Base-by-base conservation (phyloP, 2,888 invertebrate genomes). In the Autographa gamma region DNA sequence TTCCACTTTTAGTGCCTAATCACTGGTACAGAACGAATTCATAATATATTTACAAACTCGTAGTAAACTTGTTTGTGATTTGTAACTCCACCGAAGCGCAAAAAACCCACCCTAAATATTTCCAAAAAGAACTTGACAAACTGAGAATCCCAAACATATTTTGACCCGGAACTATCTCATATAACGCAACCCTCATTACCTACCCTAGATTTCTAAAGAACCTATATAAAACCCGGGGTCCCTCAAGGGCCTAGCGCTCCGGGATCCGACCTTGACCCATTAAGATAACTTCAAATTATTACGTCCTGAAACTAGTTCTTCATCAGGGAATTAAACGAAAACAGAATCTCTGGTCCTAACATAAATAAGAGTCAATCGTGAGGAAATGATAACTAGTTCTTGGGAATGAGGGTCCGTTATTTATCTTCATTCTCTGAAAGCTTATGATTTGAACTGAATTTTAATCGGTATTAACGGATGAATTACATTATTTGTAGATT, bases 241-340 rank as follows among this genome's bases (percentile, higher is more conserved):
- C 61, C 68, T 60, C 58, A 32, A 66, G 72, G 72, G 61, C 34
- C 41, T 41, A 48, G 16, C 62, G 59, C 48, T 18, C 13, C 54
- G 32, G 41, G 66, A 56, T 48, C 43, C 34, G 63, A 61, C 66
- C 79, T 76, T 74, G 73, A 41, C 60, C 66, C 19, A 13, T 66
- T 66, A n/a, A 60, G 66, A 73, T 76, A 73, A 71, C 41, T 71
- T 64, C 13, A 76, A 71, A 73, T 79, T 54, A 79, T 79, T 60
- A 60, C 60, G 16, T 6, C n/a, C 31, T 58, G 14, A 63, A 56
- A 60, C 63, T 71, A 66, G 59, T 67, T 71, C 60, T 65, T 69
- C 65, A 69, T 67, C 59, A 60, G 14, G 18, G 65, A 63, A 66
- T 77, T 69, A 69, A 68, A 66, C 16, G 62, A 63, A 68, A 71